Evolutionary conservation across 1,140 invertebrate species (phyloP).

Genomic region (Telenomus remus): DNA sequence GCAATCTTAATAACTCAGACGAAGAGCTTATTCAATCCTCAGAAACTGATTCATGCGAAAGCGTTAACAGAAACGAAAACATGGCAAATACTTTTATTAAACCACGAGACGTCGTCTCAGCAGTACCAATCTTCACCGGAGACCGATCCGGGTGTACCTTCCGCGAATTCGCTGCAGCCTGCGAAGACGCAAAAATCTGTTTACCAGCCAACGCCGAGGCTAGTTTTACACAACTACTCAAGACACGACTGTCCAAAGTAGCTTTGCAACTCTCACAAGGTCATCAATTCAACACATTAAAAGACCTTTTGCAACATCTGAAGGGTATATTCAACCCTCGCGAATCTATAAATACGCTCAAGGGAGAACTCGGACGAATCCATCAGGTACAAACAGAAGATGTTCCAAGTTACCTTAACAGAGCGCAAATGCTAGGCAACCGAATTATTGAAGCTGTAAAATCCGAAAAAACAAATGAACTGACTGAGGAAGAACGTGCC

Average conservation of each 20-base stretch:
- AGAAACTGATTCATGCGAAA: neutral
- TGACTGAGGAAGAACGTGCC: no score
- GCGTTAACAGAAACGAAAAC: neutral
- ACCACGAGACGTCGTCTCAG: neutral
- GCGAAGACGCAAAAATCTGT: conserved; percentile 8
- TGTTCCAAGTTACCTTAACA: neutral
- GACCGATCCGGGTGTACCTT: neutral
- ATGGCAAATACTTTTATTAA: neutral
- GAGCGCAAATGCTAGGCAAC: neutral
- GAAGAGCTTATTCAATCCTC: no score
- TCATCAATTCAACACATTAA: neutral
- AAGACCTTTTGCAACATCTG: neutral
- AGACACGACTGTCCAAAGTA: neutral
- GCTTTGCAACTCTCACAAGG: neutral
- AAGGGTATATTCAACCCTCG: neutral
- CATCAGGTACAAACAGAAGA: neutral
- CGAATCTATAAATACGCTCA: neutral
- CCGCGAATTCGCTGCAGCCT: neutral
- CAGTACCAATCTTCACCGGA: conserved; percentile 4
- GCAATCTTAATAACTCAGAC: no score
- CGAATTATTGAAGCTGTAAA: conserved; percentile 1
- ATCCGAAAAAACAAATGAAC: neutral
- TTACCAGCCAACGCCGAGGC: conserved; percentile 2
- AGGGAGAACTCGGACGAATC: neutral
- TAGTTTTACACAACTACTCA: neutral